Percentiles rank a stretch among this genome's conserved stretches.
Evolutionary conservation across 35 echinoderm and acorn worm genomes (phyloP).

Genomic region (Heliocidaris erythrogramma): DNA sequence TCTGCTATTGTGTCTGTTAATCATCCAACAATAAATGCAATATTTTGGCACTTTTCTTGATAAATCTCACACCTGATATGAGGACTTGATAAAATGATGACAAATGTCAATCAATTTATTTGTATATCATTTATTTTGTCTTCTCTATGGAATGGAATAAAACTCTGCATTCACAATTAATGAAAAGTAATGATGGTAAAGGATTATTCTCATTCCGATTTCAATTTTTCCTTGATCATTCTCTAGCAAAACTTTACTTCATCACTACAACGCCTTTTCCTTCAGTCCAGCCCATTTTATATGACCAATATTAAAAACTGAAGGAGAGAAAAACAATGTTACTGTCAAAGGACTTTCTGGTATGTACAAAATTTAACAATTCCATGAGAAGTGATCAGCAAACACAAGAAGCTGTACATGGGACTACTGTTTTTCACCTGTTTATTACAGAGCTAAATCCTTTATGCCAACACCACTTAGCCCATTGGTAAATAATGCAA

Average conservation of each 20-base stretch:
- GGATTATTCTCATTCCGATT: too few relatives aligned
- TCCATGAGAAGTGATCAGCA: neutral
- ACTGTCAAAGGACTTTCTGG: neutral
- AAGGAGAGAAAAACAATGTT: neutral
- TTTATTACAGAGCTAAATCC: neutral
- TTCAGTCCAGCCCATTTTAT: neutral
- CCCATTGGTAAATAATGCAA: neutral
- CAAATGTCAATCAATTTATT: neutral
- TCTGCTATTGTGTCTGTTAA: neutral
- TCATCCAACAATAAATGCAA: neutral
- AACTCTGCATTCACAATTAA: too few relatives aligned
- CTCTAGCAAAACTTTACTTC: too few relatives aligned
- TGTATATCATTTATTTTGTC: too few relatives aligned
- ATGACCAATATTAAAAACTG: neutral
- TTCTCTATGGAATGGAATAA: too few relatives aligned
- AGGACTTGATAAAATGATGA: neutral
- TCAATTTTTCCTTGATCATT: too few relatives aligned
- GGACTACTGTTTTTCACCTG: neutral
- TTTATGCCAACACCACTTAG: conserved; percentile 3
- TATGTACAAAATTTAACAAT: neutral
- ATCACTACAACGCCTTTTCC: neutral
- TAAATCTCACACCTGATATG: neutral
- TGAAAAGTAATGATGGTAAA: too few relatives aligned
- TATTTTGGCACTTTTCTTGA: neutral
- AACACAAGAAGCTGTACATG: neutral